Evolutionary conservation across 2,113 vertebrate species (phyloP).

Genomic region (Stictonetta naevosa): DNA sequence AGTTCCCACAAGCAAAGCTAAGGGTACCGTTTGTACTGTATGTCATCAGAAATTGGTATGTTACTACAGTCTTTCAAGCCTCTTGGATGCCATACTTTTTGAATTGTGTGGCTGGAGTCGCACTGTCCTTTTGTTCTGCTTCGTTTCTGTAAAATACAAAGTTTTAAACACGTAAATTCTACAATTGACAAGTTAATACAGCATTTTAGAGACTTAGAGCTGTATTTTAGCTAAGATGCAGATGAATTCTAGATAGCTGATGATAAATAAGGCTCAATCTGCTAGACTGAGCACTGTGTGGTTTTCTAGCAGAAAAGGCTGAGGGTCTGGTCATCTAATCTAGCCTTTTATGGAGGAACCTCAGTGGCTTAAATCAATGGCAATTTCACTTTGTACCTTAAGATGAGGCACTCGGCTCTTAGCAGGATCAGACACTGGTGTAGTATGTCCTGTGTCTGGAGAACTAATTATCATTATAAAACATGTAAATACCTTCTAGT

Average conservation of each 20-base stretch:
- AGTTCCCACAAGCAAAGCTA: not conserved
- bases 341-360: not conserved
- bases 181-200: not conserved
- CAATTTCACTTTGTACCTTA: not conserved
- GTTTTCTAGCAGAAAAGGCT: not conserved
- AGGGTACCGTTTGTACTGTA: not conserved
- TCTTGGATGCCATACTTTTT: not conserved
- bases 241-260: not conserved
- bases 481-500: not conserved
- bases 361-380: not conserved
- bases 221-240: not conserved
- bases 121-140: not conserved
- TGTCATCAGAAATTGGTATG: not conserved
- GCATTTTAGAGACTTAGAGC: not conserved
- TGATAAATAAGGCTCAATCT: not conserved
- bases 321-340: not conserved
- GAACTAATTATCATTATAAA: not conserved
- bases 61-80: not conserved
- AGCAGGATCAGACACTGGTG: not conserved
- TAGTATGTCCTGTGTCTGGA: accelerated
- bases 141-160: not conserved
- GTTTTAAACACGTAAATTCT: not conserved
- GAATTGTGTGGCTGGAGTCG: not conserved
- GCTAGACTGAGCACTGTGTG: accelerated
- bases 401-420: not conserved